Evolutionary conservation across 1,140 invertebrate genomes (phyloP), one percentile per base, ranked within the genome.

Genomic region (Trissolcus basalis): DNA sequence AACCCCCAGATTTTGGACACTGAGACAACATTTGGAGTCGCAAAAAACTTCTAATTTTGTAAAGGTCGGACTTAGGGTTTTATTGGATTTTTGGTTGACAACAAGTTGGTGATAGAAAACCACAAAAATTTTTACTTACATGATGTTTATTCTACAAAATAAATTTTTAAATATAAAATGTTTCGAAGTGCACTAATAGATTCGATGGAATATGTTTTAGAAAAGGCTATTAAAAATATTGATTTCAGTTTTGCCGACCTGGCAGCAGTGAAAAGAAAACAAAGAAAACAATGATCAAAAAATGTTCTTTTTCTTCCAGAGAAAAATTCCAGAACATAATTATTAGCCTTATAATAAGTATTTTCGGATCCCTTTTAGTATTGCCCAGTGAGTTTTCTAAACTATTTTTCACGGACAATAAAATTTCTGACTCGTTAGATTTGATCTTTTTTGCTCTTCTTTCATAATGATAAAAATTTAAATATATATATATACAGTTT

Each of bases 191-290:
- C 93, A 75, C 90, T 92, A 80, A 85, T 94, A 75, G 91, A 93
- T 85, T 91, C 90, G 68, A 91, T 94, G 60, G 93, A 94, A 87
- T 91, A 92, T 89, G 93, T 92, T 87, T 92, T 93, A 60, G 88
- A 90, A 82, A 90, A 90, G 83, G 92, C 93, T 7, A 89, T 89
- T 36, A 89, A 92, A 77, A 91, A 91, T 83, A 89, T 94, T 59
- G 91, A 90, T 55, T 83, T 75, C 69, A 92, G 94, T 48, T 92
- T 92, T 74, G 86, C 89, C 77, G 91, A 93, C 82, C 91, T 93
- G 41, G 90, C 90, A 83, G 91, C 92, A 86, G 91, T 93, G 53
- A 89, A 93, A 59, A 89, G 90, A 83, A 93, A 90, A 82, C 92
- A 92, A 83, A 90, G 89, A 75, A 91, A 90, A 87, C 89, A 92